phyloP scores from a whole-genome alignment of 1,140 invertebrate genomes.

The Sycobia sp. region DNA sequence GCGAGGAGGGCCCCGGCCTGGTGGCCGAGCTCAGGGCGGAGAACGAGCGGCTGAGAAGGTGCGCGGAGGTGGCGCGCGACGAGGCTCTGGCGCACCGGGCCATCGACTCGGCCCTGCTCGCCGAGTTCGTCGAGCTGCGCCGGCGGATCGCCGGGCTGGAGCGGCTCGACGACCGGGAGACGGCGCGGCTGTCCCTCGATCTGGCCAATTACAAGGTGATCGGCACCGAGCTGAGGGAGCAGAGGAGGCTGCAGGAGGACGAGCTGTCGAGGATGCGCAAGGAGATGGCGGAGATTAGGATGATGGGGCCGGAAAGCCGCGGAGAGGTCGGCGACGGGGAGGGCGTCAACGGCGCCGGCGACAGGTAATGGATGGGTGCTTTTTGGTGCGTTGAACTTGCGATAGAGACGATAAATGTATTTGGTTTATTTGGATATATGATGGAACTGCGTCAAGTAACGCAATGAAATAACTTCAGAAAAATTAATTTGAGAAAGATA shows the following conservation, averaged over 20 bases:
- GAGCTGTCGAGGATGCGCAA: slow-evolving; percentile 43
- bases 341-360: no score
- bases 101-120: slow-evolving; percentile 46
- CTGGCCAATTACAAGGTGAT: slow-evolving; percentile 45
- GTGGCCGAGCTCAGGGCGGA: slow-evolving; percentile 38
- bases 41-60: slow-evolving; percentile 45
- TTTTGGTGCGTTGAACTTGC: no score
- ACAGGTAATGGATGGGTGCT: background rate
- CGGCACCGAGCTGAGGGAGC: slow-evolving; percentile 42
- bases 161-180: slow-evolving; percentile 64
- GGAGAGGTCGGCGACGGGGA: background rate
- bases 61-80: slow-evolving; percentile 51
- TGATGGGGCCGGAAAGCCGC: background rate
- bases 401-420: no score
- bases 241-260: slow-evolving; percentile 41
- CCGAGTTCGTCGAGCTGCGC: slow-evolving; percentile 67
- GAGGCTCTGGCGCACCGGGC: slow-evolving; percentile 47
- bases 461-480: no score
- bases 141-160: slow-evolving; percentile 64
- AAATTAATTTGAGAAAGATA: no score
- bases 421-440: no score
- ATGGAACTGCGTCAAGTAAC: no score
- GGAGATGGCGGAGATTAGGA: slow-evolving; percentile 43
- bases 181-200: slow-evolving; percentile 60
- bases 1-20: slow-evolving; percentile 31